Percentiles rank a stretch among this genome's conserved stretches.
phyloP scores from a whole-genome alignment of 1,140 invertebrate species.

The Hylyphantes graminicola region DNA sequence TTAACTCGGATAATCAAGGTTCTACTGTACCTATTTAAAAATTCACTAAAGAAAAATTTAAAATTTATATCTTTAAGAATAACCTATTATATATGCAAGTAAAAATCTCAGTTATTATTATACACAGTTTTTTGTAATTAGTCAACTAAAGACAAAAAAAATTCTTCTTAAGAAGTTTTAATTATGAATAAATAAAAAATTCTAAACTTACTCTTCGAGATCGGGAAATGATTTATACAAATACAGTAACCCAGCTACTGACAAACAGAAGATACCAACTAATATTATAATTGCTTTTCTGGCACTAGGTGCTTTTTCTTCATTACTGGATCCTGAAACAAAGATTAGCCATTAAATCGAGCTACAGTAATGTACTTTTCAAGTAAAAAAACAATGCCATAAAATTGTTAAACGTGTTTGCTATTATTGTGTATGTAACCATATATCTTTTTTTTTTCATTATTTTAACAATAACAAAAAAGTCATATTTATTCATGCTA shows the following conservation, averaged over 20 bases:
- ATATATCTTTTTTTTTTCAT: no score
- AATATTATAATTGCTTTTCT: constrained; percentile 65
- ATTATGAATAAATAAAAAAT: constrained; percentile 17
- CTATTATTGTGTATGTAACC: no score
- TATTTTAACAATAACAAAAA: no score
- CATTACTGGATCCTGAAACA: neutral
- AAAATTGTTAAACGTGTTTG: no score
- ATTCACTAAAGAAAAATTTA: neutral
- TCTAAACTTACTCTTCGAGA: constrained; percentile 79
- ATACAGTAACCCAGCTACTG: constrained; percentile 74
- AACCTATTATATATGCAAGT: neutral
- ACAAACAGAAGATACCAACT: constrained; percentile 74
- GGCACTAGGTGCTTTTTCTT: constrained; percentile 63
- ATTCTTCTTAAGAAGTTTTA: neutral
- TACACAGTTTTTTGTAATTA: neutral
- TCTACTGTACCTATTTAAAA: no score
- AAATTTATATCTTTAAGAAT: neutral
- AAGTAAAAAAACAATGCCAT: no score
- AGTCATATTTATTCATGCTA: no score
- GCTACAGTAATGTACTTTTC: no score
- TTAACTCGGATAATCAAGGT: no score
- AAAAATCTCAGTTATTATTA: neutral
- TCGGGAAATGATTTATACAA: constrained; percentile 84
- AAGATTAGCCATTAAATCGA: constrained; percentile 1
- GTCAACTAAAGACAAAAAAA: neutral